These are phyloP conservation scores for Pteropus alecto DNA, from an alignment of 2,113 vertebrate genomes.

Conservation along the genomic window DNA sequence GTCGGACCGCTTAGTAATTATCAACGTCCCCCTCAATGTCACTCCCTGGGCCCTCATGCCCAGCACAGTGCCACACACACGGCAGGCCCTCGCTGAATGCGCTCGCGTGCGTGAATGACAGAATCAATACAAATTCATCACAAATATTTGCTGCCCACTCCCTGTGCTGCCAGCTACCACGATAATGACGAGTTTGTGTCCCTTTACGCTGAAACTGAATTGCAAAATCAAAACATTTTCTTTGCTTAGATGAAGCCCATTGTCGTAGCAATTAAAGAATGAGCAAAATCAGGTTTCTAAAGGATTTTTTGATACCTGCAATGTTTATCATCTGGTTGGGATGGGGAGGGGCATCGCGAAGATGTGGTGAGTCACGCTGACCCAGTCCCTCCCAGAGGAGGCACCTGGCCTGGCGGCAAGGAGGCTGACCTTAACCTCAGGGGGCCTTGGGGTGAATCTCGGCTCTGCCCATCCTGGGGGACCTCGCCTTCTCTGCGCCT, in stretches of 20 bases:
- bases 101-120: fast-evolving
- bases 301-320: not conserved
- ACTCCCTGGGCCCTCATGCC: not conserved
- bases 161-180: fast-evolving
- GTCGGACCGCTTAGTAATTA: fast-evolving
- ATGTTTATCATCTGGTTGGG: fast-evolving
- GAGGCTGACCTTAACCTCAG: fast-evolving
- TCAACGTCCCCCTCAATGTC: fast-evolving
- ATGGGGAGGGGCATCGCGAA: fast-evolving
- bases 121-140: fast-evolving
- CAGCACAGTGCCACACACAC: fast-evolving
- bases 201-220: not conserved
- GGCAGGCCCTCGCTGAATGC: fast-evolving
- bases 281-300: not conserved
- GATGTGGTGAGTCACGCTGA: fast-evolving
- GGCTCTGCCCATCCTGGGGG: no score
- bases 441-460: not conserved
- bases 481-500: not conserved
- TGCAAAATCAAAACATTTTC: not conserved
- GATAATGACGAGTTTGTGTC: not conserved
- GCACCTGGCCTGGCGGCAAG: not conserved
- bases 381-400: fast-evolving
- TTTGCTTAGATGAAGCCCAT: not conserved
- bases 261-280: not conserved
- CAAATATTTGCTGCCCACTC: not conserved